A percentile compares a stretch with the other conserved stretches of the same genome.
phyloP scores from a whole-genome alignment of 2,888 invertebrate species.

The Nomada lathburiana region DNA sequence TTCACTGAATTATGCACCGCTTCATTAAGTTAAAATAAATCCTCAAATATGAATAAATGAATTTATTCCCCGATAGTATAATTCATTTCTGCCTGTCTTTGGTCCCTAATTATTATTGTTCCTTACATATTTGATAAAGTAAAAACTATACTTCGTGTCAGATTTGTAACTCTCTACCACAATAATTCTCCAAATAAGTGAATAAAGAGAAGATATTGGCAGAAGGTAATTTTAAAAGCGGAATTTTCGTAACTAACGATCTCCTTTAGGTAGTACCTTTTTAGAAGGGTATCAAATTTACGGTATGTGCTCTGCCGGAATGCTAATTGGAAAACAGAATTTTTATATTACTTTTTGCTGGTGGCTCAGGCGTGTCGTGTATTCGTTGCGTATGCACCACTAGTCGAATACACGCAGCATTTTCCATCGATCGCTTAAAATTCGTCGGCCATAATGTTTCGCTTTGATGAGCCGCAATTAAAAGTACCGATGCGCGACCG shows the following conservation, averaged over 20 bases:
- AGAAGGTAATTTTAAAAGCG: neutral
- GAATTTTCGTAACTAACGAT: slow-evolving; percentile 2
- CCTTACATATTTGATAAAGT: no score
- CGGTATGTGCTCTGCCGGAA: slow-evolving; percentile 2
- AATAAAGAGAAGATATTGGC: no score
- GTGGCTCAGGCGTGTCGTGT: neutral
- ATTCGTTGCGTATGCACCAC: slow-evolving; percentile 24
- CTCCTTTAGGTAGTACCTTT: neutral
- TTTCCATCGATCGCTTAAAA: slow-evolving; percentile 42
- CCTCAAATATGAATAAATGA: no score
- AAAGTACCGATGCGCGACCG: slow-evolving; percentile 2
- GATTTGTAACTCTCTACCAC: no score
- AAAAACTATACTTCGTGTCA: no score
- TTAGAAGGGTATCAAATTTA: neutral
- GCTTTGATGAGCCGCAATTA: slow-evolving; percentile 32
- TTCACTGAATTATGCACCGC: neutral
- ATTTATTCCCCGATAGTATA: no score
- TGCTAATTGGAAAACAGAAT: slow-evolving; percentile 30
- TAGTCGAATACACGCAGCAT: slow-evolving; percentile 15
- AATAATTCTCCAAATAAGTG: no score
- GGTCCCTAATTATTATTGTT: no score
- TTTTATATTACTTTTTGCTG: slow-evolving; percentile 33
- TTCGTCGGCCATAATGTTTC: neutral
- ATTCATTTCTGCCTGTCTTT: no score
- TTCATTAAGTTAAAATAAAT: no score